Conservation (phyloP, 2,113 vertebrate species). For the Condylura cristata region DNA sequence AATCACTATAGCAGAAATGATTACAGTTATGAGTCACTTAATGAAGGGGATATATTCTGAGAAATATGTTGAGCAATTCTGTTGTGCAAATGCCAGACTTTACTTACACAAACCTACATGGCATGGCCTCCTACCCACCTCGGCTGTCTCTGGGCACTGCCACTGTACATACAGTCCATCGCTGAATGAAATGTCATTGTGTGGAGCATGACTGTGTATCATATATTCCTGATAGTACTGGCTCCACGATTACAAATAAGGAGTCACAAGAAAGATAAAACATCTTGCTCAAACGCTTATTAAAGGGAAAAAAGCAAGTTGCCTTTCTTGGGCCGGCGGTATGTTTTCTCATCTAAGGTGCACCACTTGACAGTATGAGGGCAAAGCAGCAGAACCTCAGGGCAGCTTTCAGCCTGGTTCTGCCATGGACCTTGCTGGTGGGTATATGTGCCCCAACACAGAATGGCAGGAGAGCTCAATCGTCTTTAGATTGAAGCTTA, state of each 20-base stretch:
- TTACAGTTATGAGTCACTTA: not conserved
- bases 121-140: not conserved
- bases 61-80: not conserved
- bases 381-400: not conserved
- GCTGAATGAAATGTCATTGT: too few relatives aligned
- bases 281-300: not conserved
- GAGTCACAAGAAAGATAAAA: slow-evolving; percentile 14
- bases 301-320: not conserved
- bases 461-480: slow-evolving; percentile 18
- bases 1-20: slow-evolving; percentile 30
- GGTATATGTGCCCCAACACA: not conserved
- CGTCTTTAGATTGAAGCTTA: slow-evolving; percentile 33
- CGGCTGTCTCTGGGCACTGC: not conserved
- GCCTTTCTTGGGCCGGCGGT: not conserved
- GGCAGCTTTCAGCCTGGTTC: not conserved
- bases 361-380: not conserved
- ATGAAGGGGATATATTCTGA: not conserved
- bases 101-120: not conserved
- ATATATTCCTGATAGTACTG: not conserved
- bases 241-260: not conserved
- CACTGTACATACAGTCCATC: not conserved
- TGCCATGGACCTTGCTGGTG: not conserved
- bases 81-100: not conserved
- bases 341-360: not conserved
- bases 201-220: not conserved